Evolutionary conservation across 1,140 invertebrate species (phyloP).

Genomic region (Melipona quadrifasciata): DNA sequence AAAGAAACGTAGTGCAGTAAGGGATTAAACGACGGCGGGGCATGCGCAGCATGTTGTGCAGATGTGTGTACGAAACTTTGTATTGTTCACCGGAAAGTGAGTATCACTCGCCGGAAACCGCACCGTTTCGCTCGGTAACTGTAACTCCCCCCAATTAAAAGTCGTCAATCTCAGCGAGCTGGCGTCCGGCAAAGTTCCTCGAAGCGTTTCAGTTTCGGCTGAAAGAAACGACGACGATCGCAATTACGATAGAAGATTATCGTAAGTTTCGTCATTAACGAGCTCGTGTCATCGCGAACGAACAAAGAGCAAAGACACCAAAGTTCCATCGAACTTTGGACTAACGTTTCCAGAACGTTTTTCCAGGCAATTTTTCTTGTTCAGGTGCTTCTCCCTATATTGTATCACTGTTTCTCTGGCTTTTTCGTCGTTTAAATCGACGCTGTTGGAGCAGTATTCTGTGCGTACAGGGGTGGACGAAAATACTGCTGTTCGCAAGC

Average conservation of each 20-base stretch:
- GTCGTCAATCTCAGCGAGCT: neutral
- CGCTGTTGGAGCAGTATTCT: too few species aligned
- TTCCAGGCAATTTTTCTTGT: neutral
- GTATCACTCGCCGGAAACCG: neutral
- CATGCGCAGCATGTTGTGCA: conserved; percentile 50
- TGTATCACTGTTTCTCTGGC: neutral
- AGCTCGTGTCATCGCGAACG: too few species aligned
- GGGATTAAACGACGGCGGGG: conserved; percentile 42
- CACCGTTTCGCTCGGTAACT: neutral
- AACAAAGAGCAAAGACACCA: neutral
- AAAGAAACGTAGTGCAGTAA: conserved; percentile 15
- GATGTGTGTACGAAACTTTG: conserved; percentile 26
- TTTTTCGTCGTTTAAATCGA: neutral
- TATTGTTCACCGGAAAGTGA: neutral
- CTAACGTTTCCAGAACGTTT: neutral
- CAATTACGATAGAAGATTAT: too few species aligned
- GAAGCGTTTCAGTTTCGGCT: neutral
- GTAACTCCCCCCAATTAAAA: too few species aligned
- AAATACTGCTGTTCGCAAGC: too few species aligned
- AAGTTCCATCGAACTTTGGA: too few species aligned
- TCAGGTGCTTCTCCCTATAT: too few species aligned
- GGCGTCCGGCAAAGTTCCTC: neutral
- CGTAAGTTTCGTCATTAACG: neutral
- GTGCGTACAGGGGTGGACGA: too few species aligned
- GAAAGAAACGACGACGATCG: too few species aligned